phyloP scores from a whole-genome alignment of 2,888 invertebrate genomes.

The Epirrhoe tristata region DNA sequence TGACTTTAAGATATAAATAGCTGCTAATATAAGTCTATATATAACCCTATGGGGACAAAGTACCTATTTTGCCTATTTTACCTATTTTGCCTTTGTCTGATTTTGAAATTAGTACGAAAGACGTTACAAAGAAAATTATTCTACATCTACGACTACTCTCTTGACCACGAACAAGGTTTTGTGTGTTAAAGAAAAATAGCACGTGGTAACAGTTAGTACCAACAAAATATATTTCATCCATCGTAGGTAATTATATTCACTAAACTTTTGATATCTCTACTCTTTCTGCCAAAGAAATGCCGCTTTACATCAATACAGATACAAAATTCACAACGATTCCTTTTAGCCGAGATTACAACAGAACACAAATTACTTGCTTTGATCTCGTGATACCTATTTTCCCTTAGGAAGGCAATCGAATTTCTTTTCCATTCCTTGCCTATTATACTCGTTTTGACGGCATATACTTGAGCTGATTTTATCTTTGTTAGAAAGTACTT shows the following conservation, averaged over 20 bases:
- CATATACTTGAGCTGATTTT: constrained; percentile 40
- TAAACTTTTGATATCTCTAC: background rate
- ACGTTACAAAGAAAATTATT: too few species aligned
- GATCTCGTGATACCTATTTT: constrained; percentile 46
- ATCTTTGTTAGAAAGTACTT: constrained; percentile 37
- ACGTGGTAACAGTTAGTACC: too few species aligned
- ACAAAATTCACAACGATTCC: constrained; percentile 43
- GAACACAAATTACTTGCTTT: constrained; percentile 46
- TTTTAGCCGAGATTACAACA: constrained; percentile 45
- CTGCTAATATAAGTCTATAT: too few species aligned
- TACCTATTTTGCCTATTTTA: too few species aligned
- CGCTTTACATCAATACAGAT: constrained; percentile 39
- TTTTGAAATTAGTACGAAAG: too few species aligned
- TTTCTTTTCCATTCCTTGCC: constrained; percentile 44
- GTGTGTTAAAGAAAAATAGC: too few species aligned
- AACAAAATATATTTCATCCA: too few species aligned
- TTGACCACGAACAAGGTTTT: too few species aligned
- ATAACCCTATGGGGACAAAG: too few species aligned
- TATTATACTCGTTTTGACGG: constrained; percentile 43
- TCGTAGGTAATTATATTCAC: background rate
- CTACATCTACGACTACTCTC: too few species aligned
- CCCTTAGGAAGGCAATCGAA: constrained; percentile 47
- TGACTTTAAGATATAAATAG: too few species aligned
- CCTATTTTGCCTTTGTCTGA: too few species aligned
- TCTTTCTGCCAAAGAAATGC: constrained; percentile 29